Base-by-base conservation (phyloP, 1,140 invertebrate genomes). In the Achatina immaculata region DNA sequence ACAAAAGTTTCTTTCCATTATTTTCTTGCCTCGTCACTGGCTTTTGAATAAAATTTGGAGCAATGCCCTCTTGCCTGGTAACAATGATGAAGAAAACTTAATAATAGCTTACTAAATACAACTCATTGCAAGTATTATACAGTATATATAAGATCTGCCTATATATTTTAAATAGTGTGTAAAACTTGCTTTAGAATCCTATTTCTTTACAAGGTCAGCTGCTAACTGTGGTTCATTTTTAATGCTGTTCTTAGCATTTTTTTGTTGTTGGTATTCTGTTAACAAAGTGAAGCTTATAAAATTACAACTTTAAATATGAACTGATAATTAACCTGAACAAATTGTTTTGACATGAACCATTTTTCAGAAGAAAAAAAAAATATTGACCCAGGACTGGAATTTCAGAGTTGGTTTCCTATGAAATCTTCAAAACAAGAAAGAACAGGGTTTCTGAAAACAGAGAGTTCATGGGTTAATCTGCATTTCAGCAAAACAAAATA, bases 1-100 rank as follows among this genome's bases (percentile, higher is more conserved):
- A 99, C 85, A 98, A 93, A 83, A 99, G 92, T 90, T 96, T 94
- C 92, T 98, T 97, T 80, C 97, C 97, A 92, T 98, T 97, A 90
- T 98, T 97, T 92, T 98, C 97, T 92, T 99, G 97, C 91, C 96
- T 94, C 90, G 99, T 99, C 42, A 96, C 94, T 66, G 98, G 98
- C 92, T 99, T 99, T 93, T 98, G 97, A 90, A 95, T 95, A 93
- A 99, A 99, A 90, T 97, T 98, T 88, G 98, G 98, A 90, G 97
- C 97, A 91, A 97, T 95, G 88, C 97, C 97, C 93, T 98, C 97
- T 86, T 87, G 87, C 85, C 89, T 90, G 83, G 40, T 9, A 36
- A 28, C 66, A 75, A 86, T 77, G 14, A 78, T 36, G 19, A 76
- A 66, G 4, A 71, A 38, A 69, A 69, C 0, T 68, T 16, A 14